phyloP scores from a whole-genome alignment of 2,113 vertebrate genomes.

The Dasyprocta punctata region DNA sequence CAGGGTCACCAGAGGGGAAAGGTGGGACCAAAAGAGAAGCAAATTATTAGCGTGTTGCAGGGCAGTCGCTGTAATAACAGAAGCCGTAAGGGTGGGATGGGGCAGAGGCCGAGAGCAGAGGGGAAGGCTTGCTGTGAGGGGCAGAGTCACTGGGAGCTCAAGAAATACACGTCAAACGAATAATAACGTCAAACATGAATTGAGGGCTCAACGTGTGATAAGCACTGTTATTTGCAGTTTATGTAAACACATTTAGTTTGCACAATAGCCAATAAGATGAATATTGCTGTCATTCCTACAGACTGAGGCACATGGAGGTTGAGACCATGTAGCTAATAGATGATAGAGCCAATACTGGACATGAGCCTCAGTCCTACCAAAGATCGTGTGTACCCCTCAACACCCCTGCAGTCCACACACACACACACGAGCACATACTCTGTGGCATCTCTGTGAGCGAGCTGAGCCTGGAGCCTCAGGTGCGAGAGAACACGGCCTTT shows the following conservation, averaged over 20 bases:
- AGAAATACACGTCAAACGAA: background rate
- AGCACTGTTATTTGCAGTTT: background rate
- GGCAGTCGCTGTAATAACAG: background rate
- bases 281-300: background rate
- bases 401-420: background rate
- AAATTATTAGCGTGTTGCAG: background rate
- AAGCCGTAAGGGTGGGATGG: background rate
- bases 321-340: background rate
- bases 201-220: background rate
- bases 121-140: background rate
- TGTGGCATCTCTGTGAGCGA: background rate
- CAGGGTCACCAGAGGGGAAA: conserved; percentile 29
- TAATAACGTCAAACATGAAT: background rate
- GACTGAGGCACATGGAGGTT: background rate
- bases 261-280: background rate
- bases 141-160: background rate
- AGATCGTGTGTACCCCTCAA: background rate
- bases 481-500: background rate
- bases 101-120: background rate
- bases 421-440: background rate
- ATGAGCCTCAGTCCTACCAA: background rate
- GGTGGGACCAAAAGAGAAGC: background rate
- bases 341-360: background rate
- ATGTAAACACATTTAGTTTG: background rate
- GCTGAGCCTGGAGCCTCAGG: background rate